phyloP scores from a whole-genome alignment of 2,888 invertebrate species.

The Pandemis corylana region DNA sequence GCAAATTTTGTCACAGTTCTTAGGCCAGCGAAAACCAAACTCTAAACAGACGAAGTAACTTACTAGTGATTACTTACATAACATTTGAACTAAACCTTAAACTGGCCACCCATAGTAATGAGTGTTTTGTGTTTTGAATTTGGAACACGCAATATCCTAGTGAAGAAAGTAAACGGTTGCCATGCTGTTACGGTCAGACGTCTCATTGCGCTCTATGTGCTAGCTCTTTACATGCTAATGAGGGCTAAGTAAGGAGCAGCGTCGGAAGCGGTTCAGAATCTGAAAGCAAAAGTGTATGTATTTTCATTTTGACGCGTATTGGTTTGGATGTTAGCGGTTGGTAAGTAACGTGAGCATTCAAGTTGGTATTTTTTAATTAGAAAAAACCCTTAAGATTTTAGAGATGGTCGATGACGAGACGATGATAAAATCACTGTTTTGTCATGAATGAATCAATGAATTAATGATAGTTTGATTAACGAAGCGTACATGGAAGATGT shows the following conservation, averaged over 20 bases:
- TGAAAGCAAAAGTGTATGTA: constrained; percentile 10
- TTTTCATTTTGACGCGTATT: background rate
- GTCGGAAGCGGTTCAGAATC: constrained; percentile 13
- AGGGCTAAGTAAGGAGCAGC: constrained; percentile 16
- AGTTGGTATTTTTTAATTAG: too few relatives aligned
- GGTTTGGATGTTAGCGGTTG: background rate
- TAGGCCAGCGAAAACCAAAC: too few relatives aligned
- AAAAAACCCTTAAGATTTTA: too few relatives aligned
- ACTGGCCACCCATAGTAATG: constrained; percentile 39
- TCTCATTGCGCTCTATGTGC: constrained; percentile 58
- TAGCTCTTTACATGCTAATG: constrained; percentile 51
- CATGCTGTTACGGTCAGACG: constrained; percentile 15
- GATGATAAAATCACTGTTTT: too few relatives aligned
- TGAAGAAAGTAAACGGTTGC: constrained; percentile 34
- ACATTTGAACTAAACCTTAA: constrained; percentile 36
- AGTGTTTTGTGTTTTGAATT: constrained; percentile 30
- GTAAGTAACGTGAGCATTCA: background rate
- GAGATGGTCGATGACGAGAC: too few relatives aligned
- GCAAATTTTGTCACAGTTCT: too few relatives aligned
- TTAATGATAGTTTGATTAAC: too few relatives aligned
- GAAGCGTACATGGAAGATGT: too few relatives aligned
- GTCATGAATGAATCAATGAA: too few relatives aligned
- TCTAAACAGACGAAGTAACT: too few relatives aligned
- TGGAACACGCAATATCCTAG: constrained; percentile 29
- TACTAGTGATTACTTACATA: constrained; percentile 4